Conservation (phyloP, 2,888 invertebrate genomes). For the Agonopterix alstromeriana region DNA sequence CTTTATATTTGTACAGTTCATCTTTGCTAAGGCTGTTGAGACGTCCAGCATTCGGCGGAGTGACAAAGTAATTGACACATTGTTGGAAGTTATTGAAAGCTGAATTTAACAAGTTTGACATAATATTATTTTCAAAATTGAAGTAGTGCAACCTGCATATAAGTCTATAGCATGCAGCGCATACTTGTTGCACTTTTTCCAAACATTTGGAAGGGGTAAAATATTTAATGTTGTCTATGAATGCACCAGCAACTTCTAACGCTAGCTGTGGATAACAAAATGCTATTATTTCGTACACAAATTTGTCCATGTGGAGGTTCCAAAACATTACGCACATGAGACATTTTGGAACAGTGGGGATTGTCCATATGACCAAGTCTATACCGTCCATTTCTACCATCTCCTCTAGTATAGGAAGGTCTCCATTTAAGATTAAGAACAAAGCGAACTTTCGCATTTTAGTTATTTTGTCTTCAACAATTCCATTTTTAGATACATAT, state of each 20-base stretch:
- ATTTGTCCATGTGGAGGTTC: constrained; percentile 47
- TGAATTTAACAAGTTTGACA: constrained; percentile 19
- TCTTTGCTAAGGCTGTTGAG: constrained; percentile 37
- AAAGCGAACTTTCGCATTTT: constrained; percentile 46
- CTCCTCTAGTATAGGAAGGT: constrained; percentile 41
- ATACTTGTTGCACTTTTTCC: constrained; percentile 33
- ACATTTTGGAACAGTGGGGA: constrained; percentile 50
- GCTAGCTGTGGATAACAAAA: constrained; percentile 44
- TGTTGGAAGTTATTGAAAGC: constrained; percentile 39
- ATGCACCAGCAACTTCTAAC: constrained; percentile 44
- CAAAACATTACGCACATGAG: constrained; percentile 60
- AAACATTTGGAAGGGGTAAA: constrained; percentile 41
- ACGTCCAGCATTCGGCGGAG: constrained; percentile 45
- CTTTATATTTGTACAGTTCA: constrained; percentile 46
- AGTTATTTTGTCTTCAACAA: constrained; percentile 19
- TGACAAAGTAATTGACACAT: constrained; percentile 42
- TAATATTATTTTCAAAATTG: constrained; percentile 23
- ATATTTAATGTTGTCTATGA: constrained; percentile 51
- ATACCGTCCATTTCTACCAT: constrained; percentile 47
- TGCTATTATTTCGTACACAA: constrained; percentile 48
- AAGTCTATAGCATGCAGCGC: constrained; percentile 40
- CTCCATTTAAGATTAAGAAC: constrained; percentile 52
- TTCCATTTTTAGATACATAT: constrained; percentile 30
- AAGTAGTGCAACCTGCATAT: constrained; percentile 48
- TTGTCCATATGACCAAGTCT: constrained; percentile 49